Conservation (phyloP, 2,113 vertebrate species). For the human (Homo sapiens) region GRCh38 chr1:213985501-213986000, state of each 20-base stretch:
- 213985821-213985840: neutral
- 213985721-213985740: neutral
- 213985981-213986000: neutral
- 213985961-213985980: neutral
- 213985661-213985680: neutral
- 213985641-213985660: neutral
- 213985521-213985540: neutral
- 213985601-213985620: neutral
- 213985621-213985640: slow-evolving; percentile 18
- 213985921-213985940: slow-evolving; percentile 29
- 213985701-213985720: neutral
- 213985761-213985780: slow-evolving; percentile 23
- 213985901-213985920: neutral
- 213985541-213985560: neutral
- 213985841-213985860: neutral
- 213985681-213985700: slow-evolving; percentile 55
- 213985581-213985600: neutral
- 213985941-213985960: neutral
- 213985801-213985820: neutral
- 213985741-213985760: slow-evolving; percentile 25
- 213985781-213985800: slow-evolving; percentile 36
- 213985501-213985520: neutral
- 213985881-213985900: slow-evolving; percentile 67
- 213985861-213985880: slow-evolving; percentile 59
- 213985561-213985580: neutral